phyloP scores from a whole-genome alignment of 2,113 vertebrate genomes.

The Corythornis cristatus region DNA sequence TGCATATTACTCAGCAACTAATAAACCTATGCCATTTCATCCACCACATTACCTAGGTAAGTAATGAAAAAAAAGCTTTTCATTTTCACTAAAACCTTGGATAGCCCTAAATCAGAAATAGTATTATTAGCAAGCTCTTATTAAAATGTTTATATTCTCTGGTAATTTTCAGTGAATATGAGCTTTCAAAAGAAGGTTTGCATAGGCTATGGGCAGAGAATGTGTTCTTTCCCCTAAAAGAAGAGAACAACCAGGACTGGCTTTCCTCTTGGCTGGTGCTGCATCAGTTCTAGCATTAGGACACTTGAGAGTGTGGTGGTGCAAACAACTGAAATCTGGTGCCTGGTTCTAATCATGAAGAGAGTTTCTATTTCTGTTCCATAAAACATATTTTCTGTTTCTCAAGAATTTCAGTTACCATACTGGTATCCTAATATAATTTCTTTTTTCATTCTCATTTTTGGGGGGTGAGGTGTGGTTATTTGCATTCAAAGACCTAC shows the following conservation, averaged over 20 bases:
- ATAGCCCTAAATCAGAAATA: not conserved
- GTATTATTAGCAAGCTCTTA: not conserved
- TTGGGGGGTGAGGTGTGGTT: not conserved
- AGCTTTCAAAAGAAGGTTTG: not conserved
- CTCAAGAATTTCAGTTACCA: not conserved
- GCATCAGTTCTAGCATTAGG: not conserved
- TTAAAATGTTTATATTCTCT: not conserved
- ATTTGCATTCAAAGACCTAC: not conserved
- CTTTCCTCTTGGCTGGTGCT: not conserved
- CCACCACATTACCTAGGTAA: constrained; percentile 85
- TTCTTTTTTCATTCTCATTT: not conserved
- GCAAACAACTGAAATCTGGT: not conserved
- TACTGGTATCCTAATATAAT: not conserved
- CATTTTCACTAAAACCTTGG: not conserved
- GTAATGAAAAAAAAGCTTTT: constrained; percentile 28
- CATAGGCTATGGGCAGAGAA: not conserved
- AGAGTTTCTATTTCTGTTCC: not conserved
- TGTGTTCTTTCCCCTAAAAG: not conserved
- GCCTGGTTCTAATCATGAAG: not conserved
- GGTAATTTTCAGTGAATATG: not conserved
- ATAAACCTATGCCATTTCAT: constrained; percentile 84
- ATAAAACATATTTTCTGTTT: not conserved
- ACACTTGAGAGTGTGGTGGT: not conserved
- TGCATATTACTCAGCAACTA: constrained; percentile 92
- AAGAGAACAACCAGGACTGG: not conserved